Conservation (phyloP, 2,888 invertebrate genomes). For the Aricia artaxerxes region DNA sequence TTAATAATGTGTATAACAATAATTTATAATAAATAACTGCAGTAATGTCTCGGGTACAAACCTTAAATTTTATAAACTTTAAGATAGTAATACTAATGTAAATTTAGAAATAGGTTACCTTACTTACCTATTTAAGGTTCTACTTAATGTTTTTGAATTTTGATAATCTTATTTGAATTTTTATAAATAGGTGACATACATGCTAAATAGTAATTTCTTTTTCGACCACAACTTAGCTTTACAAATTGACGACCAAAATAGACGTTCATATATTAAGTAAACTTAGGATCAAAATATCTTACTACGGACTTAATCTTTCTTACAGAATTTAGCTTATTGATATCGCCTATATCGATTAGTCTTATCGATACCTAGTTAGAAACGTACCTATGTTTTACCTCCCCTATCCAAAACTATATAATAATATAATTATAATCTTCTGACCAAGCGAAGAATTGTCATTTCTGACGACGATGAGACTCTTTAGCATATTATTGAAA, state of each 20-base stretch:
- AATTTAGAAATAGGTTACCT: background rate
- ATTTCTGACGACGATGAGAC: no score
- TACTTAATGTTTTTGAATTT: conserved; percentile 3
- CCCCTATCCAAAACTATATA: no score
- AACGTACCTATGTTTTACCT: background rate
- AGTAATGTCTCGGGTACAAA: conserved; percentile 6
- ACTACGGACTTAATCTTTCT: background rate
- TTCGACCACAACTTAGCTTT: conserved; percentile 43
- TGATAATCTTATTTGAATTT: conserved; percentile 17
- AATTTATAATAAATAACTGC: background rate
- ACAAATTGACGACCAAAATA: conserved; percentile 55
- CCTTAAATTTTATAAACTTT: conserved; percentile 15
- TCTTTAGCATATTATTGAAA: no score
- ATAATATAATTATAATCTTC: no score
- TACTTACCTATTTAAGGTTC: background rate
- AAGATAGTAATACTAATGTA: background rate
- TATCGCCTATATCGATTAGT: background rate
- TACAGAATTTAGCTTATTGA: background rate
- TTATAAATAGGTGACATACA: background rate
- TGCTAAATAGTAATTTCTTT: background rate
- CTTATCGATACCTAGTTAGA: background rate
- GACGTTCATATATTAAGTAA: conserved; percentile 41
- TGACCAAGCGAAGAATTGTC: no score
- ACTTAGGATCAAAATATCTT: conserved; percentile 10
- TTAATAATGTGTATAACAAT: conserved; percentile 3